Evolutionary conservation across 2,888 invertebrate genomes (phyloP).

Genomic region (Euzetes globulus): DNA sequence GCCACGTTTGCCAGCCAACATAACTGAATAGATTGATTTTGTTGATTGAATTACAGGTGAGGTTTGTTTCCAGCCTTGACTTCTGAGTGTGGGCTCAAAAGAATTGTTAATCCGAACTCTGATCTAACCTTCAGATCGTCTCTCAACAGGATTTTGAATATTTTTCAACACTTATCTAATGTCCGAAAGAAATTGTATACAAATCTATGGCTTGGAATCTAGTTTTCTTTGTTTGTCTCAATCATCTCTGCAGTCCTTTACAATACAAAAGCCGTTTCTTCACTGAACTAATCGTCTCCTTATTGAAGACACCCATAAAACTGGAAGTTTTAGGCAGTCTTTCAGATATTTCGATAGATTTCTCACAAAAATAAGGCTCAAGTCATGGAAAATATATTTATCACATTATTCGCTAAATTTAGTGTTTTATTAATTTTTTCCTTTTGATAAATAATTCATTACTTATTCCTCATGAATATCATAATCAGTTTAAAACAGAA

Average conservation of each 20-base stretch:
- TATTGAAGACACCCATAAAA: neutral
- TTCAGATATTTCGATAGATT: neutral
- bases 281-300: neutral
- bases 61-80: too few species aligned
- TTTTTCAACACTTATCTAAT: constrained; percentile 8
- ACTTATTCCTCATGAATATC: neutral
- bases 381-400: too few species aligned
- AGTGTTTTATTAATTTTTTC: too few species aligned
- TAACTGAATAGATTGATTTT: too few species aligned
- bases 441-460: constrained; percentile 9
- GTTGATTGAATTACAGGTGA: too few species aligned
- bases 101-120: neutral
- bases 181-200: neutral
- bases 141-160: constrained; percentile 21
- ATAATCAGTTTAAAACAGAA: neutral
- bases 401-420: too few species aligned
- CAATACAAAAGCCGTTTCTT: neutral
- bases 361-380: too few species aligned
- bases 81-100: neutral
- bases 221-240: constrained; percentile 7
- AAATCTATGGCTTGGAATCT: neutral
- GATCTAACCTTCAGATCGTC: constrained; percentile 16
- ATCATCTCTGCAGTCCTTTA: neutral
- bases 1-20: too few species aligned
- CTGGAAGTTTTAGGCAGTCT: neutral